Conservation (phyloP, 2,888 invertebrate genomes). For the Autographa pulchrina region DNA sequence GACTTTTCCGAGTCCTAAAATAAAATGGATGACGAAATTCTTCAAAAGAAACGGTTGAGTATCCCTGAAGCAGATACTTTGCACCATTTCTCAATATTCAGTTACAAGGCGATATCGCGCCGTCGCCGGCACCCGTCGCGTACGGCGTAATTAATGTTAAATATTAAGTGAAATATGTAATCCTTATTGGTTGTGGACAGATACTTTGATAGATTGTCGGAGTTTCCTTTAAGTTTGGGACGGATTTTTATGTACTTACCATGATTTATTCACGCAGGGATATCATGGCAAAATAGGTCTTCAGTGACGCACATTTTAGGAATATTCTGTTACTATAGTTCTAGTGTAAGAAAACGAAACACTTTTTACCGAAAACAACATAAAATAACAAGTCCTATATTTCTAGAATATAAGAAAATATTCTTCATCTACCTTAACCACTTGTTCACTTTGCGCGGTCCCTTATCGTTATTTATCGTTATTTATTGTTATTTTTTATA, state of each 20-base stretch:
- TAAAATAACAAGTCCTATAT: neutral
- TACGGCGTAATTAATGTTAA: slow-evolving; percentile 62
- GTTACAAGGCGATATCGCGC: slow-evolving; percentile 42
- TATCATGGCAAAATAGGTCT: neutral
- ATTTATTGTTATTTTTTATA: no score
- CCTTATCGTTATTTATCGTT: no score
- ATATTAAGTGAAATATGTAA: slow-evolving; percentile 55
- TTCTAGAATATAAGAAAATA: neutral
- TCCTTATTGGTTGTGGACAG: slow-evolving; percentile 42
- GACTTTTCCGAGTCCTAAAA: neutral
- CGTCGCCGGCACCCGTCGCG: slow-evolving; percentile 45
- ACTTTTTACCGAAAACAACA: no score
- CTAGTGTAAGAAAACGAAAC: neutral
- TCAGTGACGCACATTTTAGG: neutral
- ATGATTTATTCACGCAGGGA: neutral
- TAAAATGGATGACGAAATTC: neutral
- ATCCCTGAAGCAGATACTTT: slow-evolving; percentile 44
- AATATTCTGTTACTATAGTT: neutral
- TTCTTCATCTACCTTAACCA: no score
- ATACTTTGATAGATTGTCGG: neutral
- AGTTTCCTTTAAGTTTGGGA: slow-evolving; percentile 1
- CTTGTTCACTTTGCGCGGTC: no score
- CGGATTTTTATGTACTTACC: neutral
- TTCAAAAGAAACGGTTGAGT: slow-evolving; percentile 13
- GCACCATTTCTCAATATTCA: slow-evolving; percentile 59